Evolutionary conservation across 2,797 vertebrate species (phyloP), one percentile per base, ranked within the genome.

Genomic region (Argya squamiceps): DNA sequence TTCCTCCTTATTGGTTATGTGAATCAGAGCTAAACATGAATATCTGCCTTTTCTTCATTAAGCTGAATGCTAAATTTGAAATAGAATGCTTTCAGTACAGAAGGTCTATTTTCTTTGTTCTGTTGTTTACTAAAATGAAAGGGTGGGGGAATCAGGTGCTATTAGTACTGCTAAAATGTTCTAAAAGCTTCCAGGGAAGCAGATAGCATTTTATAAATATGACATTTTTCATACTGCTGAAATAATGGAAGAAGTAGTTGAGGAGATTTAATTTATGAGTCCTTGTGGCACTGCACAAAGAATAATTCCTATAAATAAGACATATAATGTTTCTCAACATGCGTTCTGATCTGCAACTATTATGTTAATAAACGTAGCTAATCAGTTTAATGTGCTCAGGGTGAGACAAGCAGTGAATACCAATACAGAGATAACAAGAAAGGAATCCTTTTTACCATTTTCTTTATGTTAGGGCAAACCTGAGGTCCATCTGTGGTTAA

Each of bases 221-320:
- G 69, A 78, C 59, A 93, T 96, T 96, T 96, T 67, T 96, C 82
- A 93, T 75, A 84, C 41, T 88, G 84, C 26, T 95, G 73, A 93
- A 97, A 90, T 93, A 96, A 96, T 83, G 67, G 75, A 90, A 90
- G 95, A 91, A 18, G 30, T 77, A 77, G 41, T 95, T n/a, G 32
- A 83, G 70, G 91, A 64, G 30, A 67, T 96, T 96, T 96, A 92
- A 80, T 96, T 95, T 80, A 83, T 84, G 77, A 96, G 76, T 26
- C 37, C 18, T 96, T 90, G 30, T 95, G 90, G 89, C 83, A 96
- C 82, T 88, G 81, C 75, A 87, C 74, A 97, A 93, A 89, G 79
- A 95, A 77, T 95, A 97, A 96, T 96, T 97, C 81, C 75, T 96
- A 96, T 97, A 97, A 97, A 95, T 97, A 97, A 97, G 78, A 96